Percentiles rank a stretch among this genome's conserved stretches.
Conservation (phyloP, 2,888 invertebrate genomes). For the Smittia aterrima region DNA sequence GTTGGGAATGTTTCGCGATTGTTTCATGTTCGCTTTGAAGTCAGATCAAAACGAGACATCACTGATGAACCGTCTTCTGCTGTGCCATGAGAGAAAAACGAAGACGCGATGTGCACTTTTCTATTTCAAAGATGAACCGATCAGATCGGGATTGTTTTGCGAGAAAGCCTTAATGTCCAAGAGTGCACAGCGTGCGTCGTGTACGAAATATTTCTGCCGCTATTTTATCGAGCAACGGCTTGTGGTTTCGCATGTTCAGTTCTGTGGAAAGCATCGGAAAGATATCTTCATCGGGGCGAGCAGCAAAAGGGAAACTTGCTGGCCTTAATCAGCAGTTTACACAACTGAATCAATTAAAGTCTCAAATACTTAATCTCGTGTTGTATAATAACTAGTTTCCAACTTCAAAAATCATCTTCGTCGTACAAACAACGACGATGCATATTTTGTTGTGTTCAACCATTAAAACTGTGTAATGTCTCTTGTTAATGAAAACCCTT, state of each 20-base stretch:
- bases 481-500: conserved; percentile 17
- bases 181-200: conserved; percentile 19
- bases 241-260: not conserved
- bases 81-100: too few relatives aligned
- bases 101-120: too few relatives aligned
- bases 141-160: too few relatives aligned
- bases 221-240: not conserved
- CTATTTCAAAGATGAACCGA: too few relatives aligned
- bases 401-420: not conserved
- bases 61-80: too few relatives aligned
- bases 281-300: not conserved
- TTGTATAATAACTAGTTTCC: not conserved
- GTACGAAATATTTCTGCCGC: conserved; percentile 10
- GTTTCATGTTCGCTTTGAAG: too few relatives aligned
- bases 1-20: too few relatives aligned
- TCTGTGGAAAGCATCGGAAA: not conserved
- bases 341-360: not conserved
- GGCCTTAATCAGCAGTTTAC: not conserved
- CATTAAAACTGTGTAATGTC: conserved; percentile 14
- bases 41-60: too few relatives aligned
- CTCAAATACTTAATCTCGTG: not conserved
- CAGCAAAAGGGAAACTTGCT: not conserved
- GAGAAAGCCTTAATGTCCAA: conserved; percentile 11
- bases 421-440: not conserved
- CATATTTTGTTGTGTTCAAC: not conserved